phyloP scores from a whole-genome alignment of 2,113 vertebrate genomes.

The Speoplatyrhinus poulsoni region DNA sequence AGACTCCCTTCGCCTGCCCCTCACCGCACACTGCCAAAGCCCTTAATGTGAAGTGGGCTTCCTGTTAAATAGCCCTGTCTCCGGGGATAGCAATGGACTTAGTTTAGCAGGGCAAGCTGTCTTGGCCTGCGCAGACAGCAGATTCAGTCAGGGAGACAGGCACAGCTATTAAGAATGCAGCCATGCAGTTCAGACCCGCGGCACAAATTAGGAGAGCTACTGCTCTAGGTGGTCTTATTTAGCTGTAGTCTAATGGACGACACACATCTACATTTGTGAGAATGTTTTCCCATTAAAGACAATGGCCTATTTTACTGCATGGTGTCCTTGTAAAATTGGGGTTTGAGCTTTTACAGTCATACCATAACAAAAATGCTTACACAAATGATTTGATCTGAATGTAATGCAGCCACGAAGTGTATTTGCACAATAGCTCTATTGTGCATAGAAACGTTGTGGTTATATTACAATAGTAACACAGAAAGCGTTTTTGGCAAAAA shows the following conservation, averaged over 20 bases:
- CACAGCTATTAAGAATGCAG: constrained; percentile 17
- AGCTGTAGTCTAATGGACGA: constrained; percentile 14
- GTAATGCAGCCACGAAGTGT: not conserved
- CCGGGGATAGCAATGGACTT: constrained; percentile 44
- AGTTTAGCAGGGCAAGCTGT: constrained; percentile 39
- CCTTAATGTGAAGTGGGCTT: constrained; percentile 54
- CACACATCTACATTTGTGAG: constrained; percentile 1
- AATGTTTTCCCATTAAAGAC: constrained; percentile 4
- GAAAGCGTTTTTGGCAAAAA: no score
- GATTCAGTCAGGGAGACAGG: constrained; percentile 7
- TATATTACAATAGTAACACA: no score
- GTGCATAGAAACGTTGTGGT: no score
- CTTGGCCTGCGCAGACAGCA: constrained; percentile 27
- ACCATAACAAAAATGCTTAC: no score
- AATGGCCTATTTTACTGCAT: constrained; percentile 2
- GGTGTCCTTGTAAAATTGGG: no score
- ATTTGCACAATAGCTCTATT: constrained; percentile 1
- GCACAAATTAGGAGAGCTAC: constrained; percentile 19
- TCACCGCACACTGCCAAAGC: constrained; percentile 45
- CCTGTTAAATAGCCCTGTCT: constrained; percentile 50
- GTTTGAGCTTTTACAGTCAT: no score
- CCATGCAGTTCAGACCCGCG: constrained; percentile 22
- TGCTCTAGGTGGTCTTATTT: constrained; percentile 3
- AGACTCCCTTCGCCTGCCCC: constrained; percentile 36
- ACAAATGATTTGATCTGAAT: not conserved